Conservation (phyloP, 1,140 invertebrate genomes). For the Anadara kagoshimensis region DNA sequence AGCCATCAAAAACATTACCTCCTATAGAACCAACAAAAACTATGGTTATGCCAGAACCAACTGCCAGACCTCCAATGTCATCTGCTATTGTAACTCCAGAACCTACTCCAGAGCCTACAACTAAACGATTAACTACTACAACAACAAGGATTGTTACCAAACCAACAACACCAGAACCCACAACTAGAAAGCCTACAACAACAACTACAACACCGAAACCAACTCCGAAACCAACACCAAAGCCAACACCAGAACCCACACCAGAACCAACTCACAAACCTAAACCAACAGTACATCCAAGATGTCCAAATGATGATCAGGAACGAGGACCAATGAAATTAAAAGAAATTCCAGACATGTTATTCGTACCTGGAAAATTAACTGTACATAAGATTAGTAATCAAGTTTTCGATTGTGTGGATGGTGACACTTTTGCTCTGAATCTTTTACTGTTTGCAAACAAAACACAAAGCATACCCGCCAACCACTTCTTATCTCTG, state of each 20-base stretch:
- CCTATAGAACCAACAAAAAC: constrained; percentile 53
- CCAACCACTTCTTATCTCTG: constrained; percentile 51
- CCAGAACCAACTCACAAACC: neutral
- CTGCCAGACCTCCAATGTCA: constrained; percentile 31
- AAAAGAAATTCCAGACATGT: constrained; percentile 32
- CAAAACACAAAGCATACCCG: constrained; percentile 63
- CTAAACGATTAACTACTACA: neutral
- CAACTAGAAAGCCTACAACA: constrained; percentile 9
- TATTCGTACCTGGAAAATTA: constrained; percentile 84
- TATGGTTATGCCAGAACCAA: constrained; percentile 31
- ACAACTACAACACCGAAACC: constrained; percentile 37
- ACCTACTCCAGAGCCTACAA: constrained; percentile 13
- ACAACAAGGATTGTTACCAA: constrained; percentile 44
- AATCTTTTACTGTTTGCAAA: constrained; percentile 84
- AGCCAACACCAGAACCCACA: too few species aligned
- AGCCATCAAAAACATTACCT: constrained; percentile 20
- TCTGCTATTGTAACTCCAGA: constrained; percentile 5
- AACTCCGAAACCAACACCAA: neutral
- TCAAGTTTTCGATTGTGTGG: constrained; percentile 92
- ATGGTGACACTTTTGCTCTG: constrained; percentile 83
- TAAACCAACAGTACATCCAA: neutral
- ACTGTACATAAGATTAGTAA: constrained; percentile 83
- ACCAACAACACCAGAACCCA: constrained; percentile 39
- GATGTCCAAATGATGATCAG: constrained; percentile 26
- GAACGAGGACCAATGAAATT: constrained; percentile 39